phyloP scores from a whole-genome alignment of 2,888 invertebrate species.

The Ectobius pallidus region DNA sequence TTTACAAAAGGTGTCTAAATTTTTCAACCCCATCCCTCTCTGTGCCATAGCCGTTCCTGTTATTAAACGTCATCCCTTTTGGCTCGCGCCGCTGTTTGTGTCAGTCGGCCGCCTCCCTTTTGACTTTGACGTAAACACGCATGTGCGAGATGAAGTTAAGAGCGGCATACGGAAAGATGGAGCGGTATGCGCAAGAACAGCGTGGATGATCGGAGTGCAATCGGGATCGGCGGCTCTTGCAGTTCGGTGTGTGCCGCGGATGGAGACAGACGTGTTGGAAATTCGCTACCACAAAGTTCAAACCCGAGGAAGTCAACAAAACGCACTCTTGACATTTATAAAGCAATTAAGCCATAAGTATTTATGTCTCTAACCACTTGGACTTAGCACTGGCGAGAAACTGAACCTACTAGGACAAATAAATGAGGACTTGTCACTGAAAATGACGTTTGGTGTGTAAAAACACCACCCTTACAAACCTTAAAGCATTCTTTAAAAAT shows the following conservation, averaged over 20 bases:
- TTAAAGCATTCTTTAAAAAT: too few relatives aligned
- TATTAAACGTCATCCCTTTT: not conserved
- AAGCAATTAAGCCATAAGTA: too few relatives aligned
- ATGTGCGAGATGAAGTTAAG: not conserved
- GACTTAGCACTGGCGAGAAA: too few relatives aligned
- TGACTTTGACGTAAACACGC: not conserved
- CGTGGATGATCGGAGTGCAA: too few relatives aligned
- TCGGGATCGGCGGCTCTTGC: not conserved
- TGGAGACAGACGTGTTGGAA: not conserved
- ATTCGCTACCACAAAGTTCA: not conserved
- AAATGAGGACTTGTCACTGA: too few relatives aligned
- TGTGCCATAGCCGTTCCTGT: not conserved
- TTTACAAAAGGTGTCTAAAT: not conserved
- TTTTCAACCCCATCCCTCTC: not conserved
- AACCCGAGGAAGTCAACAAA: not conserved
- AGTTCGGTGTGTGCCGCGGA: slow-evolving; percentile 16
- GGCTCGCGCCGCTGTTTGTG: not conserved
- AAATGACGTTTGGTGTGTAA: too few relatives aligned
- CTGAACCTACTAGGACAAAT: too few relatives aligned
- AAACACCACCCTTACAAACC: too few relatives aligned
- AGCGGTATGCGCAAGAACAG: too few relatives aligned
- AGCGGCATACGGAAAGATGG: too few relatives aligned
- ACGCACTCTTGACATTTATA: too few relatives aligned
- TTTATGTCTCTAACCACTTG: too few relatives aligned
- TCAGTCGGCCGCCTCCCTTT: not conserved